These are phyloP conservation scores for Melanchra persicariae DNA, from an alignment of 2,888 invertebrate species.

Conservation along the genomic window DNA sequence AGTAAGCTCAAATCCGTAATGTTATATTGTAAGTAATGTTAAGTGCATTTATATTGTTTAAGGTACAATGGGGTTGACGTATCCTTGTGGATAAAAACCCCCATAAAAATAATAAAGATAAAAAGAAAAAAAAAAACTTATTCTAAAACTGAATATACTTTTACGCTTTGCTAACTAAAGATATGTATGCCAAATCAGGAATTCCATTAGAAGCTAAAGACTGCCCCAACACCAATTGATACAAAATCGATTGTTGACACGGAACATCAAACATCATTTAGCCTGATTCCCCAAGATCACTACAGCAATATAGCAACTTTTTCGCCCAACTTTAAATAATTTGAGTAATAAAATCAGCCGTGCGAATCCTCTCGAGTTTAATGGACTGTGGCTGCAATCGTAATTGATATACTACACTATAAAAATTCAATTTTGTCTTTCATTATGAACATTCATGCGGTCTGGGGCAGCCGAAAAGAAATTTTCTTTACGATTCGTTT, in stretches of 20 bases:
- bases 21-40: no score
- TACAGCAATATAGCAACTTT: slow-evolving; percentile 49
- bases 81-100: no score
- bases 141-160: no score
- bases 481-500: slow-evolving; percentile 56
- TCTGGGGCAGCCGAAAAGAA: slow-evolving; percentile 53
- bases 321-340: slow-evolving; percentile 69
- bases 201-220: not conserved
- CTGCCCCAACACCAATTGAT: not conserved
- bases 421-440: slow-evolving; percentile 64
- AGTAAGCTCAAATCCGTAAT: no score
- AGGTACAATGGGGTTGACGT: no score
- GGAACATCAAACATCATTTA: slow-evolving; percentile 41
- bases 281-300: slow-evolving; percentile 49
- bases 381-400: slow-evolving; percentile 68
- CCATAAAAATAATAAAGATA: no score
- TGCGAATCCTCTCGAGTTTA: slow-evolving; percentile 72
- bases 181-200: no score
- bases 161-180: not conserved
- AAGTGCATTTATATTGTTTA: no score
- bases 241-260: slow-evolving; percentile 7
- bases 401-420: slow-evolving; percentile 64
- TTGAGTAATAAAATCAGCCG: slow-evolving; percentile 74
- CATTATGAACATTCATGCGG: slow-evolving; percentile 58
- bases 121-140: no score